These are phyloP conservation scores for Magallana angulata DNA, from an alignment of 1,140 invertebrate species.

Conservation along the genomic window DNA sequence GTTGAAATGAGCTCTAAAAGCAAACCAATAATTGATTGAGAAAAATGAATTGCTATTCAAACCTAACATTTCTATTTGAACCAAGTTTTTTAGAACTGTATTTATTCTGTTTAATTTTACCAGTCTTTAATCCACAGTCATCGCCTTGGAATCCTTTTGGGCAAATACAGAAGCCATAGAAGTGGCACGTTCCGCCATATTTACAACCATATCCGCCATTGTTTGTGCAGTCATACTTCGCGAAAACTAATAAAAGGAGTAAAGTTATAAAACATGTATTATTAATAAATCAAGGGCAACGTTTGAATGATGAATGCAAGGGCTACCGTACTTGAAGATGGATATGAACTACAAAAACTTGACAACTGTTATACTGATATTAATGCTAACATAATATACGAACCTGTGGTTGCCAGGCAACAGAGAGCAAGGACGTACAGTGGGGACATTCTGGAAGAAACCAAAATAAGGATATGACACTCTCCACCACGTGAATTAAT, in stretches of 20 bases:
- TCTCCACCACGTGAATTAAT: too few species aligned
- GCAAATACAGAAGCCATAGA: slow-evolving; percentile 29
- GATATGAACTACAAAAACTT: too few species aligned
- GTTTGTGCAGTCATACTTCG: neutral
- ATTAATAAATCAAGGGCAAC: too few species aligned
- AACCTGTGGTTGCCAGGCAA: neutral
- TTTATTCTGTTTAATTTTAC: neutral
- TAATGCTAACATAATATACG: neutral
- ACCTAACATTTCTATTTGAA: too few species aligned
- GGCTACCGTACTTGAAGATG: too few species aligned
- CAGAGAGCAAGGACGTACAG: neutral
- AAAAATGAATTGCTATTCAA: too few species aligned
- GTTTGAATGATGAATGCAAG: too few species aligned
- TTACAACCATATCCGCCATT: slow-evolving; percentile 9
- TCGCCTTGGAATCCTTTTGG: slow-evolving; percentile 4
- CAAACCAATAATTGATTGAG: neutral
- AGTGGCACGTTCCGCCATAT: slow-evolving; percentile 1
- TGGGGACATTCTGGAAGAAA: neutral
- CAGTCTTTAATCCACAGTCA: neutral
- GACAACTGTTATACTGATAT: neutral
- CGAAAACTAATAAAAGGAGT: neutral
- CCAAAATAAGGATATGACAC: too few species aligned
- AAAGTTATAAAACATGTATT: too few species aligned
- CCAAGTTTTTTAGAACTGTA: too few species aligned
- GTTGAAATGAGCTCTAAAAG: neutral